Base-by-base conservation (phyloP, 2,797 vertebrate genomes). In the Gadopsis marmoratus region DNA sequence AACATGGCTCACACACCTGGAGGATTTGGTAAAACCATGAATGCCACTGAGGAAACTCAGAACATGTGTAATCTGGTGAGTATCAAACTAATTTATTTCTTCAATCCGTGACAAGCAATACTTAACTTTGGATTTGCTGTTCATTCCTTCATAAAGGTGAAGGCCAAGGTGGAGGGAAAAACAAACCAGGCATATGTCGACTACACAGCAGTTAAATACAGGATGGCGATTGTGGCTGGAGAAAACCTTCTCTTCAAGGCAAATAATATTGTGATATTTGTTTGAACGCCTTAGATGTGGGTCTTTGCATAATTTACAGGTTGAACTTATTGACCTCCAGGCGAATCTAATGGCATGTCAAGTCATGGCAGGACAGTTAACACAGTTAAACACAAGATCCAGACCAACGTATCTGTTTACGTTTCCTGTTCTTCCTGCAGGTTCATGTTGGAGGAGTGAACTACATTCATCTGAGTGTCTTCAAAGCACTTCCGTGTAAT, bases 91-190 rank as follows among this genome's bases (percentile, higher is more conserved):
- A 37, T 37, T 37, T 37, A 7, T 9, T 37, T 37, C 35, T 37
- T 37, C 35, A 37, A 37, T 8, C 35, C 35, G 7, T 37, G 35
- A 37, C 7, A 37, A 37, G 35, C 35, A 9, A 37, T 37, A 37
- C 35, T 37, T 37, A 9, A 37, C 9, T 45, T 4, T 45, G 43
- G 13, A 45, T 45, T 45, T 45, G 43, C 1, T 45, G 13, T 37
- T 16, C 35, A 29, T 51, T 73, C 1, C 14, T 68, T 64, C 19
- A 63, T 35, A 29, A 54, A 86, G 79, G 9, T 62, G 16, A 86
- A 66, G 31, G 0, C 0, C 13, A 0, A 56, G 2, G 69, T 69
- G 5, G 21, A 79, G 29, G 2, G 2, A 33, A 39, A 12, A 4
- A 53, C 61, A 31, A 21, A 14, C 0, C 19, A 37, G 29, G 50